phyloP scores from a whole-genome alignment of 2,113 vertebrate species.

The Mionectes macconnelli region DNA sequence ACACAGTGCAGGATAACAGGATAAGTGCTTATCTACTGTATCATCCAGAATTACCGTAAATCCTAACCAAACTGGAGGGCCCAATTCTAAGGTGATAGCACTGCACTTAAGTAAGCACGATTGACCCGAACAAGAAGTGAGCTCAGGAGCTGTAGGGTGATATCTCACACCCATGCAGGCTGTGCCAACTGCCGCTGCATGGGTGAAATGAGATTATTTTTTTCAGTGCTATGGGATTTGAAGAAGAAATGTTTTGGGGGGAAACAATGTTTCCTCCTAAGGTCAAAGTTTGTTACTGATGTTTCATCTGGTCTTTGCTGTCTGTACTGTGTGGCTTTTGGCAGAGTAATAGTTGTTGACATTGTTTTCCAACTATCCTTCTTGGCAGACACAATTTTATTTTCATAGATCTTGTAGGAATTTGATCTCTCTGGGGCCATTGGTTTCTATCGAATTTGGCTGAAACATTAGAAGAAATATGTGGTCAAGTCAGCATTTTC shows the following conservation, averaged over 20 bases:
- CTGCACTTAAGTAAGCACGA: neutral
- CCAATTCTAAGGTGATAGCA: neutral
- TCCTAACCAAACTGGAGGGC: neutral
- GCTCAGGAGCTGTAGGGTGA: neutral
- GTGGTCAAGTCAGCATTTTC: neutral
- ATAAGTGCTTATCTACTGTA: neutral
- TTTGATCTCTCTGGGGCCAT: neutral
- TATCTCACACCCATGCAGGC: neutral
- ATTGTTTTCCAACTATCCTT: neutral
- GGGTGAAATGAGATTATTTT: neutral
- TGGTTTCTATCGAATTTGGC: neutral
- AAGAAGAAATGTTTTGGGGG: neutral
- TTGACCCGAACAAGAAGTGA: neutral
- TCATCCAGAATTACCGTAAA: neutral
- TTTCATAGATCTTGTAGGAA: conserved; percentile 7
- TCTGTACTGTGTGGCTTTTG: neutral
- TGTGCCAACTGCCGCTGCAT: neutral
- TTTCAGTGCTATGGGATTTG: neutral
- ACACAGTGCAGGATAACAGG: rapidly evolving
- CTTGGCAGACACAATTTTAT: conserved; percentile 6
- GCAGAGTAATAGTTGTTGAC: neutral
- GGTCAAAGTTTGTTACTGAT: neutral
- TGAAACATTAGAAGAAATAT: neutral
- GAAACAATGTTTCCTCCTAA: neutral
- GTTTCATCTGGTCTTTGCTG: neutral